Conservation (phyloP, 2,888 invertebrate species). For the Bombylius discolor region DNA sequence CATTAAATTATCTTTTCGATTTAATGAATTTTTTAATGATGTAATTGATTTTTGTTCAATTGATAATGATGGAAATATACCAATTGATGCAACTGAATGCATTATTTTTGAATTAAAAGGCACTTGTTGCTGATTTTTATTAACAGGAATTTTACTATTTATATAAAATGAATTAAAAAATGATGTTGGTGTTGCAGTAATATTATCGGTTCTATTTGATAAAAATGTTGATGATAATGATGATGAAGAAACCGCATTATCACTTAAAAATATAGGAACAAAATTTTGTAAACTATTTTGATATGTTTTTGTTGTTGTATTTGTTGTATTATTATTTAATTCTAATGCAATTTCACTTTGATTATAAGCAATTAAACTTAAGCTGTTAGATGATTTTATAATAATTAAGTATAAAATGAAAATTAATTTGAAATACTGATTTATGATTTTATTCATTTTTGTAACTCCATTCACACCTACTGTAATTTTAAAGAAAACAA, state of each 20-base stretch:
- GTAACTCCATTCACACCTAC: too few species aligned
- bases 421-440: too few species aligned
- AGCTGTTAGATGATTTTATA: too few species aligned
- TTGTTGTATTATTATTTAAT: too few species aligned
- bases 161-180: neutral
- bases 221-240: neutral
- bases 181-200: neutral
- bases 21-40: neutral
- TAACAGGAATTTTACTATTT: neutral
- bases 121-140: neutral
- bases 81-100: neutral
- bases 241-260: neutral
- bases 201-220: neutral
- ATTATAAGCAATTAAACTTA: too few species aligned
- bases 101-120: neutral
- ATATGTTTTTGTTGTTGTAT: too few species aligned
- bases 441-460: too few species aligned
- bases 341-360: too few species aligned
- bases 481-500: too few species aligned
- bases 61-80: neutral
- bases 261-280: constrained; percentile 5
- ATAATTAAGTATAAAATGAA: too few species aligned
- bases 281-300: neutral
- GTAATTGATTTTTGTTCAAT: neutral
- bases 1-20: neutral